Evolutionary conservation across 2,113 vertebrate genomes (phyloP), one percentile per base, ranked within the genome.

Genomic region (Columba livia): DNA sequence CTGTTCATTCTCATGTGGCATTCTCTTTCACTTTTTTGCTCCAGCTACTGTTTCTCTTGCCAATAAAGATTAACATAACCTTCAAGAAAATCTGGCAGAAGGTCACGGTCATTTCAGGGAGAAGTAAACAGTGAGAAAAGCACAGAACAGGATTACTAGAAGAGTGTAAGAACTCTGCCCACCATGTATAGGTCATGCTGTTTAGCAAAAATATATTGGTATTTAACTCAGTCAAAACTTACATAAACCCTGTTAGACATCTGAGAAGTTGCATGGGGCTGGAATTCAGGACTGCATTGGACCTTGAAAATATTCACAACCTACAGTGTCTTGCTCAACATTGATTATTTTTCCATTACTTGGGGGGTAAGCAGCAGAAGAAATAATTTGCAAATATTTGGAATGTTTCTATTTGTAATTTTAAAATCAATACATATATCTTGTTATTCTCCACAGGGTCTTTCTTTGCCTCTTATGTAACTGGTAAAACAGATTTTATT

Each of bases 81-180:
- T 96, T 97, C 93, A 96, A 96, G 93, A 97, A 96, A 95, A 91
- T 96, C 94, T 96, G 93, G 90, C 93, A 95, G 94, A 95, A 95
- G 94, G 96, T 96, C 95, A 91, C 1, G 34, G 85, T 91, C 91
- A 83, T 95, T 96, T 96, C 67, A 91, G 88, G 85, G 85, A 94
- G 95, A 94, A 95, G 93, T 93, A 96, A 96, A 96, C 71, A 96
- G 67, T 66, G 51, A 93, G 89, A 93, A 94, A 95, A 93, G 79
- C 47, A 71, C 4, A 82, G 93, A 93, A 85, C 62, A 42, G 32
- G 66, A 93, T 85, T 90, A 90, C 74, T 85, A 94, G 84, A 91
- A 56, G 34, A 96, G 79, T 12, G 12, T 77, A 83, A 93, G 88
- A 69, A 88, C 40, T 73, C 18, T 83, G 51, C 75, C 85, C 29